phyloP scores from a whole-genome alignment of 2,113 vertebrate species.

The Loxodonta africana region DNA sequence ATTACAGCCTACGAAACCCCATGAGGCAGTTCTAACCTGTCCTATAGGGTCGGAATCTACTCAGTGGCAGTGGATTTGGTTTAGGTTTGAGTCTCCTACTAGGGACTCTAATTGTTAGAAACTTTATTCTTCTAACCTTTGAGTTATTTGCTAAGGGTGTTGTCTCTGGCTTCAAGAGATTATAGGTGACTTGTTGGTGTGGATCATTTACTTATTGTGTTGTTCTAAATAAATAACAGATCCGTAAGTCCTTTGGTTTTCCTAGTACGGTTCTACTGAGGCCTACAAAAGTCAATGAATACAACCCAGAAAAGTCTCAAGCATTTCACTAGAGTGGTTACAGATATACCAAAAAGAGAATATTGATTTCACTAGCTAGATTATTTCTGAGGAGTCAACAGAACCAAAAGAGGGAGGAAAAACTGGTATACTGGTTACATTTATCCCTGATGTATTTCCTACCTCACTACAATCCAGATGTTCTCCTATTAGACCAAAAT shows the following conservation, averaged over 20 bases:
- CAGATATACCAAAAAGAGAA: conserved; percentile 46
- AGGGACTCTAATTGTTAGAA: conserved; percentile 19
- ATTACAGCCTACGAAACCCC: too few species aligned
- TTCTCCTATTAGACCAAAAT: not conserved
- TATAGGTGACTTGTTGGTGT: conserved; percentile 9
- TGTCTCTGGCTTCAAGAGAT: conserved; percentile 53
- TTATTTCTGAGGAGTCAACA: conserved; percentile 25
- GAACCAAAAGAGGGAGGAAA: conserved; percentile 46
- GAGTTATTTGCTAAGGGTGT: conserved; percentile 55
- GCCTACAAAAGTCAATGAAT: conserved; percentile 56
- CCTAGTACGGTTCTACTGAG: conserved; percentile 5
- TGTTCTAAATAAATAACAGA: conserved; percentile 22
- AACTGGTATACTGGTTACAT: not conserved
- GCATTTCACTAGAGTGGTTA: conserved; percentile 31
- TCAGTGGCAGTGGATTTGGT: too few species aligned
- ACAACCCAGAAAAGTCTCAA: conserved; percentile 52
- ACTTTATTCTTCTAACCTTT: conserved; percentile 67
- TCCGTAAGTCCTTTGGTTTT: conserved; percentile 29
- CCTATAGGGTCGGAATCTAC: too few species aligned
- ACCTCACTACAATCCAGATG: not conserved
- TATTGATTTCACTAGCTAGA: not conserved
- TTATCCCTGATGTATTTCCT: not conserved
- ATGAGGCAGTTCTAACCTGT: too few species aligned
- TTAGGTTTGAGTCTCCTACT: too few species aligned
- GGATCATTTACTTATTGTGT: not conserved